Conservation (phyloP, 2,797 vertebrate genomes). For the Parauchenoglanis ngamensis region DNA sequence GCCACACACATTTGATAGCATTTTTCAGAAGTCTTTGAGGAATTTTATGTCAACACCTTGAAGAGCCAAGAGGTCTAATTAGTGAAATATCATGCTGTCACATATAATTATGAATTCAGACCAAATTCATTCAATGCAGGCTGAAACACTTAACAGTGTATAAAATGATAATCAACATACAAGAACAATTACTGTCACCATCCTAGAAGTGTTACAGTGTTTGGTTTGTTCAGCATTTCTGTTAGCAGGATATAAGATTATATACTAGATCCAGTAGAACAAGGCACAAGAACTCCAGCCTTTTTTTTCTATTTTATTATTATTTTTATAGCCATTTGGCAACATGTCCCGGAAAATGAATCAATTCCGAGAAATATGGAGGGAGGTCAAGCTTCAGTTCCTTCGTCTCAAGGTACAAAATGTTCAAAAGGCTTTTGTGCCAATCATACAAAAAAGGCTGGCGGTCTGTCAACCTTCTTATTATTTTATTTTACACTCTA, state of each 20-base stretch:
- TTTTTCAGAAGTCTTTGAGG: not conserved
- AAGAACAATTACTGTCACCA: not conserved
- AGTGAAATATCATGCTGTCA: not conserved
- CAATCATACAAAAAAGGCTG: not conserved
- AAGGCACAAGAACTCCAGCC: not conserved
- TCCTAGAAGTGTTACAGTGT: not conserved
- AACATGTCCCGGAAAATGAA: not conserved
- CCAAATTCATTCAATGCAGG: not conserved
- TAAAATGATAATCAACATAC: not conserved
- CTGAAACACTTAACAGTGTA: not conserved
- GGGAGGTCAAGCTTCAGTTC: not conserved
- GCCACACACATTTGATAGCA: not conserved
- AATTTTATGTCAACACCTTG: not conserved
- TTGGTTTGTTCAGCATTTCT: not conserved
- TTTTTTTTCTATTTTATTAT: not conserved
- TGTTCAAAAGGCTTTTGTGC: not conserved
- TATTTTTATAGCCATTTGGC: not conserved
- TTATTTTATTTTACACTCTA: not conserved
- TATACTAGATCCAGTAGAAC: not conserved
- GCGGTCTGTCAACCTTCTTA: not conserved
- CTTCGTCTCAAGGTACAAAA: not conserved
- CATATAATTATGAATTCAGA: not conserved
- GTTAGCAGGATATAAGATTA: no score
- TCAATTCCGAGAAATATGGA: not conserved
- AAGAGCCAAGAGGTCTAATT: not conserved